These are phyloP conservation scores for Sminthopsis crassicaudata DNA, from an alignment of 2,113 vertebrate species.

Conservation along the genomic window DNA sequence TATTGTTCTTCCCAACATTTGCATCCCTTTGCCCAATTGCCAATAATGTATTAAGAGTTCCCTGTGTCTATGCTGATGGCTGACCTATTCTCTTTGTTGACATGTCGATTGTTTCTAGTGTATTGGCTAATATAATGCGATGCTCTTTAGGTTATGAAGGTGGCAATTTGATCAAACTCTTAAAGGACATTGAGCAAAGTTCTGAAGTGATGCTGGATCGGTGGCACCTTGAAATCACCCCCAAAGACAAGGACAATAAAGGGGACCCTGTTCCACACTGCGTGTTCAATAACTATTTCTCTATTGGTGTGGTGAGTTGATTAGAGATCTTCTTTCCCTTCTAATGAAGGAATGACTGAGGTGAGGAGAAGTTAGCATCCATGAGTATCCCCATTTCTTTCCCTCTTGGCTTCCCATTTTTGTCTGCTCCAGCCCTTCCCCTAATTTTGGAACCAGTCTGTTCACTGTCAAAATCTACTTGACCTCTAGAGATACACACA, in stretches of 20 bases:
- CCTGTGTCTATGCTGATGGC: neutral
- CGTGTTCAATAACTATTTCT: constrained; percentile 99
- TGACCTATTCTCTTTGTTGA: neutral
- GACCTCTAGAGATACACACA: neutral
- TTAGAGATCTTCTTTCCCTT: neutral
- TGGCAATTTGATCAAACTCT: constrained; percentile 86
- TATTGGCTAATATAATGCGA: neutral
- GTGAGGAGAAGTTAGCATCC: neutral
- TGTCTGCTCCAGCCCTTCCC: neutral
- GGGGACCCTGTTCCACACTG: constrained; percentile 94
- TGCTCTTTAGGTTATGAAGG: constrained; percentile 85
- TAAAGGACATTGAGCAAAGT: constrained; percentile 88
- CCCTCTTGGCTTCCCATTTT: neutral
- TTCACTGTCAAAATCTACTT: neutral
- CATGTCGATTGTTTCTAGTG: neutral
- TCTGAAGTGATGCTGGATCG: constrained; percentile 91
- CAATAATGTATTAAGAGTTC: neutral
- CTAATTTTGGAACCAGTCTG: neutral
- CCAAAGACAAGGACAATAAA: constrained; percentile 89
- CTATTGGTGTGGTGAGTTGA: constrained; percentile 95
- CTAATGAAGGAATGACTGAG: neutral
- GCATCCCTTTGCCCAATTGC: neutral
- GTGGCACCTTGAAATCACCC: constrained; percentile 93
- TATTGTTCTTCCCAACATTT: neutral
- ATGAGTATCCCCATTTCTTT: neutral